A percentile compares a stretch with the other conserved stretches of the same genome.
phyloP scores from a whole-genome alignment of 1,140 invertebrate species.

The Capitella teleta region DNA sequence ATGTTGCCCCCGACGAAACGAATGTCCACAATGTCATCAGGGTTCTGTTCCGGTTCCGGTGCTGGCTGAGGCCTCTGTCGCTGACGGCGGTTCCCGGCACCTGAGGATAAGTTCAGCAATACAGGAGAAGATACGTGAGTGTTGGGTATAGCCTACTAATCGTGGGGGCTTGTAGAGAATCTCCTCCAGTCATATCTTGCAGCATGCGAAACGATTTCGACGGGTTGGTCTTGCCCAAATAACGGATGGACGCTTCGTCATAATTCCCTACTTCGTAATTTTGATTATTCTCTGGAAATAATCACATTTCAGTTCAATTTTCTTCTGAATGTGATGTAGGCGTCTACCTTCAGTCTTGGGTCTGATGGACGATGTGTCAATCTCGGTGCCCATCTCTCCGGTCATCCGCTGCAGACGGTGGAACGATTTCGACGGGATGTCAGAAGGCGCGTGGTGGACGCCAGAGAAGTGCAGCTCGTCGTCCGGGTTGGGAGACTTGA shows the following conservation, averaged over 20 bases:
- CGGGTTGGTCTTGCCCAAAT: constrained; percentile 70
- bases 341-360: constrained; percentile 8
- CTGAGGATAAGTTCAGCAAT: no score
- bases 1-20: constrained; percentile 67
- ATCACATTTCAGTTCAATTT: background rate
- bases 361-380: constrained; percentile 15
- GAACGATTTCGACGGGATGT: constrained; percentile 61
- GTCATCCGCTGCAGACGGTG: constrained; percentile 50
- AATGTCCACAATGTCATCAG: constrained; percentile 15
- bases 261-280: constrained; percentile 23
- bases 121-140: no score
- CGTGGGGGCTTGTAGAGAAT: background rate
- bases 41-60: constrained; percentile 4
- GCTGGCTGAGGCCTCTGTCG: no score
- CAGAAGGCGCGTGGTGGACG: no score
- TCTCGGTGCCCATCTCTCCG: constrained; percentile 14
- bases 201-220: constrained; percentile 73
- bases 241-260: constrained; percentile 42
- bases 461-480: constrained; percentile 48
- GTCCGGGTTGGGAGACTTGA: background rate
- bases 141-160: no score
- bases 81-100: no score
- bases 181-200: constrained; percentile 62
- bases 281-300: background rate
- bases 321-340: background rate